A percentile compares a stretch with the other conserved stretches of the same genome.
Conservation (phyloP, 2,797 vertebrate species). For the Coilia nasus region DNA sequence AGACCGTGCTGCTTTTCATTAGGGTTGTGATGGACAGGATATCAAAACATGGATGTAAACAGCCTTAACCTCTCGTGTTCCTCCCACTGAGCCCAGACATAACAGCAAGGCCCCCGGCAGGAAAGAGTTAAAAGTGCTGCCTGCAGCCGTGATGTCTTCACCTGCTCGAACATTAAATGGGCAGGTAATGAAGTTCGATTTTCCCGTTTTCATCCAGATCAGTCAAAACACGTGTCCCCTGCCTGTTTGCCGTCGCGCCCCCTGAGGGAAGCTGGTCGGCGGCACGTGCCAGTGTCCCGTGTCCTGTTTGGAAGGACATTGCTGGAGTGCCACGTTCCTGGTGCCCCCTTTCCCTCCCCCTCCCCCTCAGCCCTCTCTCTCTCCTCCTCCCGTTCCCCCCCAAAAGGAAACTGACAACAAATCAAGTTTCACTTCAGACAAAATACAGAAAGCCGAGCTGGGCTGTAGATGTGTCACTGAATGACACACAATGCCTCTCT, state of each 20-base stretch:
- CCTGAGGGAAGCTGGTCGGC: conserved; percentile 28
- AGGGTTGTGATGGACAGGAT: conserved; percentile 68
- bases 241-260: conserved; percentile 20
- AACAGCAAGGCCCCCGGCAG: conserved; percentile 51
- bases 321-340: background rate
- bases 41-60: conserved; percentile 65
- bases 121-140: background rate
- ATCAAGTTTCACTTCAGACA: conserved; percentile 25
- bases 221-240: conserved; percentile 48
- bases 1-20: conserved; percentile 55
- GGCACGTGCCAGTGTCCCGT: conserved; percentile 55
- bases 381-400: background rate
- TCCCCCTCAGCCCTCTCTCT: background rate
- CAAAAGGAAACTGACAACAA: conserved; percentile 18
- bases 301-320: conserved; percentile 30
- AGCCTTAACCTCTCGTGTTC: conserved; percentile 57
- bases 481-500: conserved; percentile 18
- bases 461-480: conserved; percentile 15
- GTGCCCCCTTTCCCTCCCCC: background rate
- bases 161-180: conserved; percentile 35
- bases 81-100: conserved; percentile 59
- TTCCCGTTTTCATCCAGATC: conserved; percentile 39
- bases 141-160: background rate
- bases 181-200: conserved; percentile 45
- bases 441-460: conserved; percentile 12